Conservation (phyloP, 2,797 vertebrate species). For the Champsocephalus gunnari region DNA sequence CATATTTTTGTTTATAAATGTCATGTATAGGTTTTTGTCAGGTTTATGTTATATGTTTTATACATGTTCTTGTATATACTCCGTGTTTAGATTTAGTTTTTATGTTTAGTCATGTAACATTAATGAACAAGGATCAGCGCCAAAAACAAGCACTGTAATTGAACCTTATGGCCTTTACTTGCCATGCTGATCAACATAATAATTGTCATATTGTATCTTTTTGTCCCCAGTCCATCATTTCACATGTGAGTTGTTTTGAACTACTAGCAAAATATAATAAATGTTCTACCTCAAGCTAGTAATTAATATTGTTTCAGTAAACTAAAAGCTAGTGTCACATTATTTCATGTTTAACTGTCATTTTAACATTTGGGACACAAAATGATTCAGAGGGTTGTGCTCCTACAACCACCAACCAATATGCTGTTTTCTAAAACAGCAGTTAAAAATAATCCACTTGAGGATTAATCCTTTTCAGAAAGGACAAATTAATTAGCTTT, state of each 20-base stretch:
- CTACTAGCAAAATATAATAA: background rate
- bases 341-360: constrained; percentile 11
- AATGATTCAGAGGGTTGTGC: constrained; percentile 14
- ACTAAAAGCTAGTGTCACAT: background rate
- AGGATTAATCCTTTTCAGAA: constrained; percentile 77
- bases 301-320: background rate
- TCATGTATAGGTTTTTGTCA: too few relatives aligned
- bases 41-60: background rate
- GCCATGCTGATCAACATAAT: constrained; percentile 2
- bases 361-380: constrained; percentile 21
- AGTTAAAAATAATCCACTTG: constrained; percentile 59
- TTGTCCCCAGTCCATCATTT: background rate
- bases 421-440: constrained; percentile 40
- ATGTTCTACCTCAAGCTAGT: background rate
- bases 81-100: background rate
- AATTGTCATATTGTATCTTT: background rate
- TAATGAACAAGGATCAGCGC: constrained; percentile 14
- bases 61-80: background rate
- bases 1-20: too few relatives aligned
- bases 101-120: too few relatives aligned
- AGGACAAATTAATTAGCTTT: constrained; percentile 84
- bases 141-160: constrained; percentile 3
- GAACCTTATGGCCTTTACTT: background rate
- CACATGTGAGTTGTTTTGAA: background rate
- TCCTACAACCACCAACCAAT: constrained; percentile 6